A percentile compares a stretch with the other conserved stretches of the same genome.
phyloP scores from a whole-genome alignment of 2,113 vertebrate genomes.

The Aphelocoma coerulescens region DNA sequence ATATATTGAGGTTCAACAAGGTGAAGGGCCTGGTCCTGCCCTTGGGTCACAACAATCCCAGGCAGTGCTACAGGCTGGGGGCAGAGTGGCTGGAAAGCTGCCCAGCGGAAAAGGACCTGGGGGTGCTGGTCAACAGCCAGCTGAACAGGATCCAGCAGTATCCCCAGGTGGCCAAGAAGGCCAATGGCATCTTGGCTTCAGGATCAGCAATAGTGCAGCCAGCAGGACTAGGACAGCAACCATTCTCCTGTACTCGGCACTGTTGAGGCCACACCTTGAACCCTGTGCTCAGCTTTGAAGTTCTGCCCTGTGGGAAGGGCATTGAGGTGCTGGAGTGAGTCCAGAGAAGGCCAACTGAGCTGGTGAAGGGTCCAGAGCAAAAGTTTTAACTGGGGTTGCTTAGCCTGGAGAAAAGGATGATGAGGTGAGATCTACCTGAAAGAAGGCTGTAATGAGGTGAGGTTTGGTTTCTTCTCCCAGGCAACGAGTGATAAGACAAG shows the following conservation, averaged over 20 bases:
- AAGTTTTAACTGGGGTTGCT: neutral
- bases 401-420: neutral
- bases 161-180: neutral
- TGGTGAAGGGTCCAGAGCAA: neutral
- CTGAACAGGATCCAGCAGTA: neutral
- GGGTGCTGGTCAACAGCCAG: rapidly evolving
- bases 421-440: neutral
- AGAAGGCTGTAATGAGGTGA: neutral
- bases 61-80: neutral
- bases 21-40: neutral
- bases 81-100: neutral
- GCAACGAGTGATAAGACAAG: neutral
- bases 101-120: rapidly evolving
- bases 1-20: neutral
- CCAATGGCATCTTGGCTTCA: neutral
- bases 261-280: neutral
- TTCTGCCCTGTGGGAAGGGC: neutral
- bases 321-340: neutral
- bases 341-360: neutral
- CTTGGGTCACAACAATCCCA: neutral
- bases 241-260: rapidly evolving
- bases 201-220: neutral
- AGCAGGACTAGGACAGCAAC: neutral
- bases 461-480: neutral
- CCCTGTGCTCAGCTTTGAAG: neutral